Evolutionary conservation across 2,797 vertebrate species (phyloP), one percentile per base, ranked within the genome.

Genomic region (Propithecus deckenii): DNA sequence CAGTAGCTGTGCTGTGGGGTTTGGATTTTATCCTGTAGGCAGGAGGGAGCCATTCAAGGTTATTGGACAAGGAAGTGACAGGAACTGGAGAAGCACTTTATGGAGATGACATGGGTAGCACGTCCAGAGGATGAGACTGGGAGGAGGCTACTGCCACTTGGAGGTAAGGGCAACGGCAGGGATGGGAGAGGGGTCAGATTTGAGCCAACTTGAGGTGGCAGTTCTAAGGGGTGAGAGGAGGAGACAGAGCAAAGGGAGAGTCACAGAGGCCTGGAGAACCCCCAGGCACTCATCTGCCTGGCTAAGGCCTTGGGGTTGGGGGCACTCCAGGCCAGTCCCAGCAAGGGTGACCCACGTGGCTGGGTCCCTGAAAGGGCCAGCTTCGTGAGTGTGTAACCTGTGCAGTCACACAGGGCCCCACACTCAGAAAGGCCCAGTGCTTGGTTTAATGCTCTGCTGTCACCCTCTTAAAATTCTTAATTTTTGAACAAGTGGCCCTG

Each of bases 41-140:
- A 96, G 87, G 57, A 95, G 95, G 97, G 97, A 98, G 86, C 93
- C 80, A 94, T 94, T 83, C 89, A 95, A 95, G 96, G 87, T 97
- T 96, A 97, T 96, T 96, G 96, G 94, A 81, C 94, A 96, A 92
- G 93, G 91, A 52, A 94, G 93, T 89, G 96, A 78, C 35, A 79
- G 75, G 89, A 30, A 28, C 84, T 46, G 8, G 89, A 78, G 96
- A 92, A 84, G 89, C 94, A 15, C 96, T 97, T 98, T 94, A 97
- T 83, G 94, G 85, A 86, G 59, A 81, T 85, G 95, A 89, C 32
- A 23, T 22, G 15, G 85, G 91, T 48, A 13, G 65, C 11, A 0
- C 52, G 18, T 30, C 35, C 22, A 4, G 10, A 13, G 38, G 57
- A 35, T 20, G 57, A 57, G 88, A 75, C 41, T 25, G 52, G 93